Base-by-base conservation (phyloP, 2,888 invertebrate genomes). In the Rhorus exstirpatorius region DNA sequence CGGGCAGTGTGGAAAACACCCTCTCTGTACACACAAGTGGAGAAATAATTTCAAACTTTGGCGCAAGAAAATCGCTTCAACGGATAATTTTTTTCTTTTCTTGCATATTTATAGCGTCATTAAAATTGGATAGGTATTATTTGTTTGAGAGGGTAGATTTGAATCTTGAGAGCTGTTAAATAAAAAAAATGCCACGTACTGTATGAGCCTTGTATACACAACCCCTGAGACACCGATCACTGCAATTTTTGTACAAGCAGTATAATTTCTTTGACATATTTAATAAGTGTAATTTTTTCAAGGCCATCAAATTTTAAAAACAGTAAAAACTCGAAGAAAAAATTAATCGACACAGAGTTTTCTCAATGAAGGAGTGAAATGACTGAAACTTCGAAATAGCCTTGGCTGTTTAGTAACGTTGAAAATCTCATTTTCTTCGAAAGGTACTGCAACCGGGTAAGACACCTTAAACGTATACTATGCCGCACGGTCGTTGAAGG, bases 391-490 rank as follows among this genome's bases (percentile, higher is more conserved):
- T 14, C 61, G 44, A 53, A 26, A 77, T 19, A 24, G 1, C 1
- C 55, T 53, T 10, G 19, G 31, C 31, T 12, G 24, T 21, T n/a
- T 4, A 63, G 70, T 31, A 24, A 63, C 63, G 44, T 35, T 67
- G 72, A 55, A 61, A 79, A 67, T 74, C 60, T 79, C 72, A 60
- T 79, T 79, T 79, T 60, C 72, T 41, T 38, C 71, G 51, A 74
- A 72, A 58, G 46, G 17, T 65, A 12, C 31, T 51, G 17, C 3
- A 51, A 49, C 63, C 31, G 78, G 51, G 67, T 61, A 46, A 55
- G 38, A 38, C 8, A 38, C 46, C 8, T 1, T 60, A 60, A 38
- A 26, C 60, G 49, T 46, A 49, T 53, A 63, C 31, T 53, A 38
- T 60, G 49, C 44, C 55, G 35, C 31, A 17, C 38, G 67, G 65